Evolutionary conservation across 2,113 vertebrate genomes (phyloP), one percentile per base, ranked within the genome.

Genomic region (Struthio camelus): DNA sequence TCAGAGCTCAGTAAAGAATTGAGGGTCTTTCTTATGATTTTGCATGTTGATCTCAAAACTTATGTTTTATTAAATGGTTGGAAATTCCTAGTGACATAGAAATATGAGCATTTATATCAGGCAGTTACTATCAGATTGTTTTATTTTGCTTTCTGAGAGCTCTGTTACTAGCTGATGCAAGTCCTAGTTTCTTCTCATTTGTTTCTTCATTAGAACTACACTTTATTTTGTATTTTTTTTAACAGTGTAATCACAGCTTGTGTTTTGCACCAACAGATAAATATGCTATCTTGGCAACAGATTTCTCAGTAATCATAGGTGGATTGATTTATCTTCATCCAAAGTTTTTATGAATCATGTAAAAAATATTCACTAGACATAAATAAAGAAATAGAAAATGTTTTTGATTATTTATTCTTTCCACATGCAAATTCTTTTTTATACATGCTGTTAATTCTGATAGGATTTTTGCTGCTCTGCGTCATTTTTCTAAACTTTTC

Each of bases 401-500:
- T 59, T 75, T 81, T 88, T 96, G n/a, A 97, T 27, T 93, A 94
- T 25, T 56, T 96, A 17, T 13, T 93, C 44, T 85, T 97, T 80
- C 69, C 83, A 94, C 96, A 84, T 84, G 65, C 92, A 75, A 72
- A 93, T 83, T 92, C 98, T 56, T 98, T 98, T 97, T 97, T 97
- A 96, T 93, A 94, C 94, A 81, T 96, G 96, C 97, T 67, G 51
- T 96, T 98, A 97, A 98, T 98, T 98, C 90, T 88, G 90, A 88
- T 94, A 88, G 97, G 96, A 97, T 97, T 97, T 97, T 58, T 97
- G 93, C 97, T 97, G 73, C 58, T 89, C 67, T 96, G 96, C 97
- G 96, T 98, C 95, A n/a, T 98, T 95, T 91, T 90, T 80, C 94
- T 97, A 93, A 98, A 96, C 96, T 97, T 96, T 94, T 91, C 44